These are phyloP conservation scores for Alca torda DNA, from an alignment of 2,797 vertebrate species.

Conservation along the genomic window DNA sequence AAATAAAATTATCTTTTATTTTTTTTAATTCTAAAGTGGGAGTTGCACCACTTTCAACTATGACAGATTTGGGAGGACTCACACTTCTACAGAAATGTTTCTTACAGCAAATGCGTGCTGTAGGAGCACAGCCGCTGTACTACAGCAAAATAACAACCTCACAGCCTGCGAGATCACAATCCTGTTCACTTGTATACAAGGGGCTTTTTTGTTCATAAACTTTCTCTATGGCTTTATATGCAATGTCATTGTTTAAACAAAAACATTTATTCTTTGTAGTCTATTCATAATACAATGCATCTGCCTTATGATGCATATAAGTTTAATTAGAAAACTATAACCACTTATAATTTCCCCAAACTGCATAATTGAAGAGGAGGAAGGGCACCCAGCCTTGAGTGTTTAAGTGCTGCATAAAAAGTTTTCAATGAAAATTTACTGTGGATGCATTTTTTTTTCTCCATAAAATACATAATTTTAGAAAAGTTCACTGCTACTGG, in stretches of 20 bases:
- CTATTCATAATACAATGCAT: constrained; percentile 50
- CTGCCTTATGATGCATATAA: constrained; percentile 48
- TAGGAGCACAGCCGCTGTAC: fast-evolving
- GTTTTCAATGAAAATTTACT: constrained; percentile 49
- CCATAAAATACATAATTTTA: not conserved
- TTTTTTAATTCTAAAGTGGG: not conserved
- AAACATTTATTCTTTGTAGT: constrained; percentile 58
- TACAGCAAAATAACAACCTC: not conserved
- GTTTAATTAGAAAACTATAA: constrained; percentile 66
- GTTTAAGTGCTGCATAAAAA: constrained; percentile 48
- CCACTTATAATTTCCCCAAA: constrained; percentile 56
- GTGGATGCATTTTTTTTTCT: not conserved
- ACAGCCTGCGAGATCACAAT: not conserved
- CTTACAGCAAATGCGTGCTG: not conserved
- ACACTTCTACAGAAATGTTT: not conserved
- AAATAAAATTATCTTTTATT: not conserved
- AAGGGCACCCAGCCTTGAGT: constrained; percentile 17
- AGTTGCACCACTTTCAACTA: not conserved
- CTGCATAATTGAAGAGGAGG: constrained; percentile 43
- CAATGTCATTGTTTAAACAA: constrained; percentile 52
- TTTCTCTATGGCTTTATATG: constrained; percentile 13
- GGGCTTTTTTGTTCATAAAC: not conserved
- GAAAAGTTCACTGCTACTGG: not conserved
- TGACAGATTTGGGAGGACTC: not conserved
- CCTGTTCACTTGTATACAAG: not conserved